Percentiles rank a stretch among this genome's conserved stretches.
Evolutionary conservation across 1,140 invertebrate genomes (phyloP).

Genomic region (Ostrea edulis): DNA sequence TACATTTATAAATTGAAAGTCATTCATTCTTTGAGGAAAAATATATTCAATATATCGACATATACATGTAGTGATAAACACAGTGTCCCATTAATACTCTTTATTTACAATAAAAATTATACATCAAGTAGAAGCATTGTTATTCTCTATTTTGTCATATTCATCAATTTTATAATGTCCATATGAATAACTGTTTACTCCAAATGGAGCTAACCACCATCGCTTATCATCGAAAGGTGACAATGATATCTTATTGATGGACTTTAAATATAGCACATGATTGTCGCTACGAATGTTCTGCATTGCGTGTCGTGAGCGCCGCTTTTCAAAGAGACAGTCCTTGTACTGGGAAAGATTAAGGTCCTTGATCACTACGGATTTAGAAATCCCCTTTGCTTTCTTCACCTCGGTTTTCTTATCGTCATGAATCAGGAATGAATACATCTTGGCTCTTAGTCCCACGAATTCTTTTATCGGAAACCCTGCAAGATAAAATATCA

Average conservation of each 20-base stretch:
- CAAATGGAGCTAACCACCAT: constrained; percentile 22
- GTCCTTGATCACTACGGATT: constrained; percentile 41
- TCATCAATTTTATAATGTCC: constrained; percentile 44
- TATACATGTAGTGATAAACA: not conserved
- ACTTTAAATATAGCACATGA: constrained; percentile 35
- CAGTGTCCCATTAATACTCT: constrained; percentile 14
- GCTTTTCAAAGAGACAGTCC: constrained; percentile 22
- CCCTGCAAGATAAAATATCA: not conserved
- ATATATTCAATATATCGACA: constrained; percentile 3
- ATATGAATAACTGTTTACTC: constrained; percentile 31
- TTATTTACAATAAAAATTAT: not conserved
- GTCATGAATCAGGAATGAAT: constrained; percentile 32
- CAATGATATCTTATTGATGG: constrained; percentile 43
- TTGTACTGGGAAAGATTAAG: constrained; percentile 3
- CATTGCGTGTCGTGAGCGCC: not conserved
- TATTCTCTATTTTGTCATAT: not conserved
- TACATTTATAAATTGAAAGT: constrained; percentile 10
- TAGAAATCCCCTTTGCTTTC: constrained; percentile 42
- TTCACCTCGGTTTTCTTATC: constrained; percentile 21
- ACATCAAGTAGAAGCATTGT: not conserved
- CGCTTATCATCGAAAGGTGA: constrained; percentile 44
- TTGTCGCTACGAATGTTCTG: constrained; percentile 27
- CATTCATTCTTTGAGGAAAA: constrained; percentile 20
- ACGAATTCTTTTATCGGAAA: constrained; percentile 37
- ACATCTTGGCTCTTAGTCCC: constrained; percentile 47